A percentile compares a stretch with the other conserved stretches of the same genome.
Conservation (phyloP, 2,888 invertebrate species). For the Tethea ocularis region DNA sequence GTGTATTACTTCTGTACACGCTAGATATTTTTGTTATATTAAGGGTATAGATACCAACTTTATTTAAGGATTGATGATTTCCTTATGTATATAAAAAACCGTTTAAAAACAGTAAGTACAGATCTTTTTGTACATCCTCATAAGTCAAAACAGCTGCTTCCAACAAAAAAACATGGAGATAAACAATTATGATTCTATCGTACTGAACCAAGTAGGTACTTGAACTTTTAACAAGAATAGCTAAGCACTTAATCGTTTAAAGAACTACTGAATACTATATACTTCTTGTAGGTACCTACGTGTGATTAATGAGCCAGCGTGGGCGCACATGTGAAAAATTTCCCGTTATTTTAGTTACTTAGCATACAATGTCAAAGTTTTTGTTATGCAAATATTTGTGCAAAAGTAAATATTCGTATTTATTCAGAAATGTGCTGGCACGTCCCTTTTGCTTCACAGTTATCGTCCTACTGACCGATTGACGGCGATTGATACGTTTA, state of each 20-base stretch:
- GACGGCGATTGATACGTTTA: background rate
- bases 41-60: too few relatives aligned
- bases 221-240: background rate
- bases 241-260: background rate
- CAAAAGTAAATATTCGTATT: background rate
- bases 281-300: too few relatives aligned
- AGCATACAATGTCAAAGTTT: conserved; percentile 13
- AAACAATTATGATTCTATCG: too few relatives aligned
- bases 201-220: background rate
- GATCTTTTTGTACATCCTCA: too few relatives aligned
- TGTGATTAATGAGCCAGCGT: background rate
- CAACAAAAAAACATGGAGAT: background rate
- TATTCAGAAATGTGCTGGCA: background rate
- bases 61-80: too few relatives aligned
- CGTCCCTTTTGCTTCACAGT: background rate
- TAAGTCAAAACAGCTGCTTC: background rate
- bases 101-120: too few relatives aligned
- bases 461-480: background rate
- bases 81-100: too few relatives aligned
- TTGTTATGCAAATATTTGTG: background rate
- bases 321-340: background rate
- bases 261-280: background rate
- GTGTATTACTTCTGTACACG: too few relatives aligned
- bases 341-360: conserved; percentile 8
- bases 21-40: too few relatives aligned